phyloP scores from a whole-genome alignment of 1,140 invertebrate species.

The Sarcophaga peregrina region DNA sequence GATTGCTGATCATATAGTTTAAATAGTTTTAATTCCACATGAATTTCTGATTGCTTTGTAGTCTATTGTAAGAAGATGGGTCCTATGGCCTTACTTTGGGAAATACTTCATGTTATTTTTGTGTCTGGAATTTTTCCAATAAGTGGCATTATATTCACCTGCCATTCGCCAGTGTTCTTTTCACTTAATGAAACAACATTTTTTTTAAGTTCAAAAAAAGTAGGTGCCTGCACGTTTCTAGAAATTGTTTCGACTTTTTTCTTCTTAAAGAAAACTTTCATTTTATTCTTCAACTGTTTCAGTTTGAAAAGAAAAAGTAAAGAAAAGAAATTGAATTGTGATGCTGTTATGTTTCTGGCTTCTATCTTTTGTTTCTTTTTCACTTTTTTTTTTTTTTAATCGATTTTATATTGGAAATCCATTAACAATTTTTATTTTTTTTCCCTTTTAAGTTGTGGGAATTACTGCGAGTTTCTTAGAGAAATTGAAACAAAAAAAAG shows the following conservation, averaged over 20 bases:
- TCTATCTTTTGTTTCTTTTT: neutral
- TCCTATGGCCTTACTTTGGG: too few relatives aligned
- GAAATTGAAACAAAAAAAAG: conserved; percentile 45
- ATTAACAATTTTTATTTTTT: conserved; percentile 1
- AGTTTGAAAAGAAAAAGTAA: neutral
- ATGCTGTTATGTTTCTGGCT: too few relatives aligned
- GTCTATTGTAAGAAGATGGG: too few relatives aligned
- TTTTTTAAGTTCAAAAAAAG: neutral
- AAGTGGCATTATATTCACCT: too few relatives aligned
- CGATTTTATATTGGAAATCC: conserved; percentile 5
- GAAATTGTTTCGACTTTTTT: neutral
- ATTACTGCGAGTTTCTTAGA: neutral
- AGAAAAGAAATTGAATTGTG: too few relatives aligned
- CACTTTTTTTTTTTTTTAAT: neutral
- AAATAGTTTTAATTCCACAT: too few relatives aligned
- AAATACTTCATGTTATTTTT: too few relatives aligned
- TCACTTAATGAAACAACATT: neutral
- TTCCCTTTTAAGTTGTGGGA: neutral
- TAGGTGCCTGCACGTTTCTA: neutral
- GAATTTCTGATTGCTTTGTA: too few relatives aligned
- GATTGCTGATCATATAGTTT: too few relatives aligned
- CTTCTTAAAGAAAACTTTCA: neutral
- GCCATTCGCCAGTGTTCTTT: neutral
- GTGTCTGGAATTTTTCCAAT: too few relatives aligned
- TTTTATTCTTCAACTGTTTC: neutral